phyloP scores from a whole-genome alignment of 1,140 invertebrate genomes.

The Orchesella cincta region DNA sequence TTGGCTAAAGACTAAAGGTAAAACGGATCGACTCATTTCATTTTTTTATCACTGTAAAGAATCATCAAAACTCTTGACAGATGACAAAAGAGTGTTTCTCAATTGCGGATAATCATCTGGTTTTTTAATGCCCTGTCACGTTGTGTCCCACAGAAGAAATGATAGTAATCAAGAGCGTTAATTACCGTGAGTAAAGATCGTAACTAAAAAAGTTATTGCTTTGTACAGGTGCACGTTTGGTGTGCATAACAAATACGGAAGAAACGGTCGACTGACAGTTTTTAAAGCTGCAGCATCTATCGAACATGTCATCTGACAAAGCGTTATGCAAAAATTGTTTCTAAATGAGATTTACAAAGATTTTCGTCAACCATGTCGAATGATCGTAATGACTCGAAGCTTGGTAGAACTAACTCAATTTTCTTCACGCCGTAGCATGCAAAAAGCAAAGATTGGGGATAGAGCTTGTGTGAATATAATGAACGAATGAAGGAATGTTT shows the following conservation, averaged over 20 bases:
- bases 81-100: too few species aligned
- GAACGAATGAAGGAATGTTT: too few species aligned
- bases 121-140: too few species aligned
- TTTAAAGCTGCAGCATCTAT: conserved; percentile 21
- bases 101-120: too few species aligned
- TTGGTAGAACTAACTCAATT: conserved; percentile 21
- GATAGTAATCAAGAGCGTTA: conserved; percentile 19
- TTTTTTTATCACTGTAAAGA: too few species aligned
- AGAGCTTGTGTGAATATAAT: too few species aligned
- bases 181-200: conserved; percentile 23
- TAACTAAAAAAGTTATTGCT: background rate
- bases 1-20: too few species aligned
- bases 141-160: background rate
- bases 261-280: conserved; percentile 20
- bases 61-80: too few species aligned
- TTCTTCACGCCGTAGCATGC: too few species aligned
- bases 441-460: too few species aligned
- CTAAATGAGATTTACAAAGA: conserved; percentile 8
- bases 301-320: background rate
- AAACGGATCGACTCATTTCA: too few species aligned
- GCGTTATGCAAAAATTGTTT: background rate
- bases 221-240: background rate
- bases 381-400: background rate
- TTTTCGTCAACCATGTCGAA: conserved; percentile 18
- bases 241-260: conserved; percentile 11